Evolutionary conservation across 2,113 vertebrate genomes (phyloP), one percentile per base, ranked within the genome.

Genomic region (Egretta garzetta): DNA sequence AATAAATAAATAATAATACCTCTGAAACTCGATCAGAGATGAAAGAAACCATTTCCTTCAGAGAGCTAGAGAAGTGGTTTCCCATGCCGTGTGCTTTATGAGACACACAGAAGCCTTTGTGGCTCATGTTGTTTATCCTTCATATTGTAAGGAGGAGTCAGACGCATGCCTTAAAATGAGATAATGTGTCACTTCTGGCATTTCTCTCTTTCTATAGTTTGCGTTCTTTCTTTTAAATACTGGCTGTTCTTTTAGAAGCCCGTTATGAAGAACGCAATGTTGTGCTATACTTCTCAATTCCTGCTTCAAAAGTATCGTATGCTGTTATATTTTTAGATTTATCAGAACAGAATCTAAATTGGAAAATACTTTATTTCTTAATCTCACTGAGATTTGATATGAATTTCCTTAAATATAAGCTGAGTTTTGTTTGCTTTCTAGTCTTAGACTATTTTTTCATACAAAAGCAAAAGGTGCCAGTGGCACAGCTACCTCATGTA

Each of bases 71-170:
- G 91, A 88, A 87, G 84, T 55, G 96, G 89, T 94, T 97, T 97
- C 95, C 87, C 94, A 55, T 62, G 74, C 87, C 22, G 0, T 26
- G 59, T 49, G 77, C 47, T 83, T 77, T 76, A 80, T 15, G 87
- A 62, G 14, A 33, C 74, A 96, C 93, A 93, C 87, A 96, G 91
- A 76, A 83, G 71, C 84, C 87, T 94, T 97, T 95, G 95, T 97
- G 94, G 84, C 87, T 94, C 75, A 7, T 10, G 67, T 50, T 95
- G 91, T 96, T 97, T 96, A 93, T 91, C 67, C 96, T 94, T 92
- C 41, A 0, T 90, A 39, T 59, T 96, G 55, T 28, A 49, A 52
- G 63, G 16, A 88, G 45, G 86, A 96, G 84, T 41, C 86, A 94
- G 77, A 49, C 6, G 5, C 21, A 32, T 43, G 81, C 41, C 59